Base-by-base conservation (phyloP, 2,888 invertebrate species). In the Tachina grossa region DNA sequence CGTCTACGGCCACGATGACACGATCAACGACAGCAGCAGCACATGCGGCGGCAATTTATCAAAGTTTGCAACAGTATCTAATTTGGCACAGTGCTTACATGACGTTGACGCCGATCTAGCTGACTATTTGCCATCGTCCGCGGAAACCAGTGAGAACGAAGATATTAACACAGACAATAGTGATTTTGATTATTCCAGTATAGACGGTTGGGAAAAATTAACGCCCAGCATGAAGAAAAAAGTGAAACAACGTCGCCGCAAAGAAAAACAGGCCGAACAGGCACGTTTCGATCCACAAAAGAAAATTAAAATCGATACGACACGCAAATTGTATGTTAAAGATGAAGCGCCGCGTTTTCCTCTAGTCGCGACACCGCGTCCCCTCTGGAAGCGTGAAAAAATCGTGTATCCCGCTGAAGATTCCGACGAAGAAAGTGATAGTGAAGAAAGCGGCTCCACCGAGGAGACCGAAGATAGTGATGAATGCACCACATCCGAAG, bases 291-390 rank as follows among this genome's bases (percentile, higher is more conserved):
- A 93, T 91, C 93, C 93, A 1, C 92, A 93, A 72, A 92, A 92
- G 88, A 92, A 91, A 71, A 89, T 93, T 65, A 93, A 92, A 88
- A 91, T 93, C 77, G 92, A 93, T 88, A 89, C 92, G 51, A 89
- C 89, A 49, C 92, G 91, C 85, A 93, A 93, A 87, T 92, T 92
- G 69, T 93, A 92, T 55, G 93, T 94, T 53, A 95, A 94, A 89
- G 93, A 94, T 84, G 94, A 95, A 91, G 93, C 93, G 72, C 93
- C 94, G 43, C 88, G 93, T 8, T 94, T 93, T 89, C 94, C 94
- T 22, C 90, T 95, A 69, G 94, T 94, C 89, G 95, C 95, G 22
- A 95, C 95, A 68, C 95, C 95, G 71, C 93, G 95, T 71, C 95
- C 95, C 8, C 91, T 95, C 45, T 92, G 92, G 92, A 92, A 92